phyloP scores from a whole-genome alignment of 92 coral and sea anemone genomes.

The Palythoa caribaeorum region DNA sequence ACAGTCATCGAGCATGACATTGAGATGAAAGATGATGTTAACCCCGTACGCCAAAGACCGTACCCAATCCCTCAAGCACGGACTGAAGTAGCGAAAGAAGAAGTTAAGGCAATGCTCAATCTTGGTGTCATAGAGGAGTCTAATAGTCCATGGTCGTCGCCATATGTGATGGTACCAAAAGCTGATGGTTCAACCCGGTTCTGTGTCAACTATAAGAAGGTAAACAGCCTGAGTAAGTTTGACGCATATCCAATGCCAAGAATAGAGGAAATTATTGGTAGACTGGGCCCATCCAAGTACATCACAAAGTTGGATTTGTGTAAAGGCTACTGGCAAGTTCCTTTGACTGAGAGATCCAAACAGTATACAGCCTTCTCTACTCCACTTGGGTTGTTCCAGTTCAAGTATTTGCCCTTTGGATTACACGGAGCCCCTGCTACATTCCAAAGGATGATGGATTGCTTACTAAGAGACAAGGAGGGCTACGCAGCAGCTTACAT shows the following conservation, averaged over 20 bases:
- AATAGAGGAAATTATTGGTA: constrained; percentile 22
- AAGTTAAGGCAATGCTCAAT: constrained; percentile 24
- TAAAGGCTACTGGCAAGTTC: constrained; percentile 58
- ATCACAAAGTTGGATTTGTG: constrained; percentile 35
- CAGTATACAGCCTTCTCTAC: constrained; percentile 42
- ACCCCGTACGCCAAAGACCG: constrained; percentile 54
- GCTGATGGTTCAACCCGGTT: constrained; percentile 53
- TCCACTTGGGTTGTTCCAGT: constrained; percentile 40
- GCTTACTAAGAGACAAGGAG: constrained; percentile 44
- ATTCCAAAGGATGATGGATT: constrained; percentile 51
- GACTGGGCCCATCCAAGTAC: constrained; percentile 22
- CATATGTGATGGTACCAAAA: constrained; percentile 44
- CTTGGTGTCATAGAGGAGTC: constrained; percentile 40
- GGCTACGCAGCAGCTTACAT: constrained; percentile 48
- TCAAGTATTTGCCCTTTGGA: constrained; percentile 49
- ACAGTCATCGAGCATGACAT: constrained; percentile 51
- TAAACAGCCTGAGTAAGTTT: constrained; percentile 35
- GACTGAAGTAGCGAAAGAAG: constrained; percentile 11
- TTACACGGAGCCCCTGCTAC: constrained; percentile 14
- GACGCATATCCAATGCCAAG: constrained; percentile 63
- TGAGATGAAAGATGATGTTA: constrained; percentile 46
- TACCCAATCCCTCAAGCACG: constrained; percentile 46
- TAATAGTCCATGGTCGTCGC: constrained; percentile 51
- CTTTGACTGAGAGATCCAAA: constrained; percentile 23
- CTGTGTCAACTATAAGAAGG: constrained; percentile 57